phyloP scores from a whole-genome alignment of 2,888 invertebrate species.

The Criorhina ranunculi region DNA sequence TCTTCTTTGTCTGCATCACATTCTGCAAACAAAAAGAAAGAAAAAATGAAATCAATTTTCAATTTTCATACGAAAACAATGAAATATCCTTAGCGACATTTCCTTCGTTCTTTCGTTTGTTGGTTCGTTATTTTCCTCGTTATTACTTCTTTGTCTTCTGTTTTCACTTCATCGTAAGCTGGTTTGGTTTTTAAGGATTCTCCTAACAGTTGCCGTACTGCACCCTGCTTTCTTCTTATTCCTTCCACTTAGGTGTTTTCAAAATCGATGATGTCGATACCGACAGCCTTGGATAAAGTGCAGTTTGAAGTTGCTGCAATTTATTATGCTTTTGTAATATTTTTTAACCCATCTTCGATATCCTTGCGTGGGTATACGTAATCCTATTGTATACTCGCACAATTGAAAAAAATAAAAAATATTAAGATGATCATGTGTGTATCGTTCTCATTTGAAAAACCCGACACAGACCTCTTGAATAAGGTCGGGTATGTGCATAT shows the following conservation, averaged over 20 bases:
- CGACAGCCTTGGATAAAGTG: constrained; percentile 42
- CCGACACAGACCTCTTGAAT: constrained; percentile 11
- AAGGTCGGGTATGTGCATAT: background rate
- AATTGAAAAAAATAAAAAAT: constrained; percentile 34
- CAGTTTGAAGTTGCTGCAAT: constrained; percentile 52
- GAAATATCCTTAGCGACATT: constrained; percentile 57
- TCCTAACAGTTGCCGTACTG: constrained; percentile 6
- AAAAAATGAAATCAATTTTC: constrained; percentile 67
- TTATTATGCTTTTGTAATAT: constrained; percentile 8
- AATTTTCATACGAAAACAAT: constrained; percentile 66
- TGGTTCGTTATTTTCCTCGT: constrained; percentile 63
- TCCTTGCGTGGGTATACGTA: constrained; percentile 28
- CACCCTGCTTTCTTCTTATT: constrained; percentile 33
- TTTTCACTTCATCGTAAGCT: constrained; percentile 5
- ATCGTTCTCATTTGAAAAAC: background rate
- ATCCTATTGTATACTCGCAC: constrained; percentile 49
- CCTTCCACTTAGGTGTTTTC: constrained; percentile 19
- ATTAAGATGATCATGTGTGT: background rate
- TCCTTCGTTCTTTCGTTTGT: constrained; percentile 31
- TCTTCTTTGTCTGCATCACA: constrained; percentile 6
- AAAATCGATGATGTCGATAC: constrained; percentile 44
- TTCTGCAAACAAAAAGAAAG: constrained; percentile 32
- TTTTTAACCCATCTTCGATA: background rate
- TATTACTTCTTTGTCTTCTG: constrained; percentile 14
- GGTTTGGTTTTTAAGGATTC: background rate